Evolutionary conservation across 1,140 invertebrate genomes (phyloP), one percentile per base, ranked within the genome.

Genomic region (Aphaenogaster rudis): DNA sequence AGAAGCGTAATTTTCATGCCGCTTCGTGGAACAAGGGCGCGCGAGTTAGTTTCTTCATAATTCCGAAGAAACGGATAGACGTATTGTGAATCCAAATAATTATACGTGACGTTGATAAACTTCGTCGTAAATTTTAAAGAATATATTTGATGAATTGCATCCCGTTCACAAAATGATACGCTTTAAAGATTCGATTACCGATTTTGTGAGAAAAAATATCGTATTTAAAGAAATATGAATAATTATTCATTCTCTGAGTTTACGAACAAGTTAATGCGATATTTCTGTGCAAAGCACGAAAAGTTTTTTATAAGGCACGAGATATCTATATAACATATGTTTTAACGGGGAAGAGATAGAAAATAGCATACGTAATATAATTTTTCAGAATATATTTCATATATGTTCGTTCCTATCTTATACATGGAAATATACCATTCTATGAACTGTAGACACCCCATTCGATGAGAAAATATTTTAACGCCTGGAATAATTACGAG

Each of bases 391-490:
- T 66, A 50, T 79, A 50, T 79, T 64, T 64, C 28, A 28, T 36
- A 48, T 48, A 33, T 15, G 13, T n/a, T 28, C 3, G n/a, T 78
- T 39, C 0, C 61, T 79, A 36, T 79, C 33, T 79, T 79, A 21
- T 66, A 64, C 28, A n/a, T 4, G 57, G 7, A 63, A 78, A n/a
- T 61, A 15, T 45, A 45, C 7, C 8, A 33, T 3, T 33, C 13
- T 48, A 11, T n/a, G 17, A 79, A 48, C 45, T 64, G 28, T 61
- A 79, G 45, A 36, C 28, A 8, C 11, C 7, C 42, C n/a, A 74
- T 61, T 72, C 69, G 80, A 39, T 48, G 52, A 72, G 39, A 59
- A 57, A 72, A 72, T 48, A 45, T 82, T 82, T 74, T 28, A 48
- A 82, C 42, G 11, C 39, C 39, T 48, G 42, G 28, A 72, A 74